Evolutionary conservation across 2,888 invertebrate species (phyloP).

Genomic region (Metellina segmentata): DNA sequence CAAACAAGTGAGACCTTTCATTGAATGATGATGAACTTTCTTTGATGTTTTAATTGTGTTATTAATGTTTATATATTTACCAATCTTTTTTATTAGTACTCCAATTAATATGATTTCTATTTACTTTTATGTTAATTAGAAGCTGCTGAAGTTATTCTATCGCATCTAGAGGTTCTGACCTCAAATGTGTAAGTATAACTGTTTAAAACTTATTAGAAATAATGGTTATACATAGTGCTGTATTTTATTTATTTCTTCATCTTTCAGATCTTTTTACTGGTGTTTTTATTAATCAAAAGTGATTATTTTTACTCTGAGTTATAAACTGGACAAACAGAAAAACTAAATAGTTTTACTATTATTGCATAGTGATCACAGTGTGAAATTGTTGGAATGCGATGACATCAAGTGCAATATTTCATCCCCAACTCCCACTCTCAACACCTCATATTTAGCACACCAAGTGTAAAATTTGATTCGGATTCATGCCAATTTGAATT

Average conservation of each 20-base stretch:
- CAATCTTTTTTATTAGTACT: not conserved
- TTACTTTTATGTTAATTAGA: slow-evolving; percentile 1
- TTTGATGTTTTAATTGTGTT: not conserved
- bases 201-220: not conserved
- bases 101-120: not conserved
- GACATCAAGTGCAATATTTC: too few relatives aligned
- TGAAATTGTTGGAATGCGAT: too few relatives aligned
- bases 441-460: too few relatives aligned
- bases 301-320: not conserved
- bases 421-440: too few relatives aligned
- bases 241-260: too few relatives aligned
- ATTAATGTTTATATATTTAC: not conserved
- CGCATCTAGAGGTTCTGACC: not conserved
- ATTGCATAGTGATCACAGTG: too few relatives aligned
- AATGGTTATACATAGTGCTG: not conserved
- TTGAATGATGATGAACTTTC: not conserved
- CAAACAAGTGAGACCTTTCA: not conserved
- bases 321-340: not conserved
- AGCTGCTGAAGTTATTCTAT: slow-evolving; percentile 2
- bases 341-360: too few relatives aligned
- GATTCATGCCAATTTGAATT: too few relatives aligned
- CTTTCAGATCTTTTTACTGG: not conserved
- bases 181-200: not conserved
- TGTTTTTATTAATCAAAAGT: not conserved
- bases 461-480: too few relatives aligned